Base-by-base conservation (phyloP, 1,140 invertebrate species). In the Coenobita brevimanus region DNA sequence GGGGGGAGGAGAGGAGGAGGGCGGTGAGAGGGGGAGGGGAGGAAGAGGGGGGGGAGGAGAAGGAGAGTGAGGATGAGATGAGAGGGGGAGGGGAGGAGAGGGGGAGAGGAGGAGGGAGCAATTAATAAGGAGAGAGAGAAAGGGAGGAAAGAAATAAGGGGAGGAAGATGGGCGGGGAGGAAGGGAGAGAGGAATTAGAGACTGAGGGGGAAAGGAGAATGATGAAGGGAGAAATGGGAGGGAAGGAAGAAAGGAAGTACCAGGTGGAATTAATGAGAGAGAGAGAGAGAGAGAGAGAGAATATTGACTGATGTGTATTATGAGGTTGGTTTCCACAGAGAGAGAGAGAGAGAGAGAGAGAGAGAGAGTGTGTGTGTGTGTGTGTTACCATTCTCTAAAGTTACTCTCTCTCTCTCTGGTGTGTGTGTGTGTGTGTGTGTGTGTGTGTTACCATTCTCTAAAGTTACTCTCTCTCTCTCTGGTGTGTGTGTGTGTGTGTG, bases 201-300 rank as follows among this genome's bases (percentile, higher is more conserved):
- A 57, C 10, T 57, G 54, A n/a, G n/a, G n/a, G n/a, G n/a, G n/a
- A n/a, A n/a, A n/a, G n/a, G n/a, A n/a, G 67, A 71, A 38, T 38
- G 67, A 71, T 30, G 41, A 38, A 71, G 67, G 41, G 67, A 71
- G 67, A 71, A 38, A 71, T 30, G 41, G 67, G 41, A 38, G 41
- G 67, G 41, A 38, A 71, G 67, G 41, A 38, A 71, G 67, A 71
- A 38, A 71, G 67, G 41, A 38, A 71, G 67, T 38, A 36, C 33
- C 30, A 69, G 24, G 38, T 27, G 38, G 24, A 69, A 36, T 36
- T 8, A 69, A 36, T 36, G 24, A 69, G 64, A 69, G 24, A 69
- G 64, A 69, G 24, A 69, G 64, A 69, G 24, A 69, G 64, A 69
- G 24, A 69, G 64, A 69, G 24, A 69, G 64, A 69, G 24, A 69